Conservation (phyloP, 2,888 invertebrate genomes). For the Prostheceraeus crozeri region DNA sequence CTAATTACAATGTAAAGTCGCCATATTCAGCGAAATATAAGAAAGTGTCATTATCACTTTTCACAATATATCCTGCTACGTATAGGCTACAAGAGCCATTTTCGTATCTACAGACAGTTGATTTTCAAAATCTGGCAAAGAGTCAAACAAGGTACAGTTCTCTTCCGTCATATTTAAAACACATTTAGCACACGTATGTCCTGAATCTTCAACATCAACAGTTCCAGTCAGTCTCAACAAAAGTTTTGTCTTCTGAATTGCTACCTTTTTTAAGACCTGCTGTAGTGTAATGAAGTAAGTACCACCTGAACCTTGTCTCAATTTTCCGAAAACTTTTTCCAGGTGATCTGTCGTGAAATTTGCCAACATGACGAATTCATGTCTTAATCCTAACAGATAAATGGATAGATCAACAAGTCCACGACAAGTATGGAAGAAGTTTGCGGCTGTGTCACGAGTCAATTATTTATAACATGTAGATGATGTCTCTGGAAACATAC, state of each 20-base stretch:
- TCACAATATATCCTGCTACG: no score
- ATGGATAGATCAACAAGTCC: slow-evolving; percentile 14
- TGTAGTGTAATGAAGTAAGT: slow-evolving; percentile 22
- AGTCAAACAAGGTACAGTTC: no score
- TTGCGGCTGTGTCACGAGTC: slow-evolving; percentile 11
- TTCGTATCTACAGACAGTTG: no score
- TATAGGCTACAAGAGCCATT: no score
- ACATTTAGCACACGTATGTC: no score
- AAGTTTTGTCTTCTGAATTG: slow-evolving; percentile 19
- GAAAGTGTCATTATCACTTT: no score
- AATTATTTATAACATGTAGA: not conserved
- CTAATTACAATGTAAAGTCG: no score
- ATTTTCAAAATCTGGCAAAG: no score
- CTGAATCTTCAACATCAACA: slow-evolving; percentile 26
- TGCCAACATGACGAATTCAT: slow-evolving; percentile 17
- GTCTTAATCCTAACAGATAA: slow-evolving; percentile 6
- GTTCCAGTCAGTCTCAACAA: slow-evolving; percentile 7
- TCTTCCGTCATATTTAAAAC: no score
- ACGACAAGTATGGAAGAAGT: slow-evolving; percentile 9
- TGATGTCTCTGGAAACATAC: not conserved
- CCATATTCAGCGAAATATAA: no score
- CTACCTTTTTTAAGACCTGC: slow-evolving; percentile 4
- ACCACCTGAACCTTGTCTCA: slow-evolving; percentile 16
- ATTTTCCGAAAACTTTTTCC: slow-evolving; percentile 21
- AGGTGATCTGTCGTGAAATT: slow-evolving; percentile 5